These are phyloP conservation scores for Dinomys branickii DNA, from an alignment of 2,113 vertebrate genomes.

Conservation along the genomic window DNA sequence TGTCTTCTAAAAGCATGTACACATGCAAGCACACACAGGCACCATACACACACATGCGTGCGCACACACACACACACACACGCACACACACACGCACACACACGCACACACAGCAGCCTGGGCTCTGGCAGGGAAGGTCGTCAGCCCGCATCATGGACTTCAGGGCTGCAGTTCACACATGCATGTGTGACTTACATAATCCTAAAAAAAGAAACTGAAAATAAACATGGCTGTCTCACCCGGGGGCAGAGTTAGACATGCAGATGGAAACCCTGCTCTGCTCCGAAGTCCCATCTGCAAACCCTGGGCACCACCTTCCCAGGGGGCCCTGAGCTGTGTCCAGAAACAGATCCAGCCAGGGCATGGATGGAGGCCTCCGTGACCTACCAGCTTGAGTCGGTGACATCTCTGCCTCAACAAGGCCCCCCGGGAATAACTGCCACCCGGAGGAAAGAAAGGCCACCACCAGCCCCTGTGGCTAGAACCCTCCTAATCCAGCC, in stretches of 20 bases:
- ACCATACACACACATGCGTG: fast-evolving
- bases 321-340: background rate
- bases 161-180: fast-evolving
- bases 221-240: fast-evolving
- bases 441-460: background rate
- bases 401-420: background rate
- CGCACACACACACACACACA: background rate
- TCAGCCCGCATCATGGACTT: fast-evolving
- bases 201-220: background rate
- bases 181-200: fast-evolving
- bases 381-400: background rate
- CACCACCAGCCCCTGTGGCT: background rate
- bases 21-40: too few species aligned
- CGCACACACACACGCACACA: too few species aligned
- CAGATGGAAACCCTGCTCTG: background rate
- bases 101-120: background rate
- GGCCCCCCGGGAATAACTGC: background rate
- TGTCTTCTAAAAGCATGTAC: background rate
- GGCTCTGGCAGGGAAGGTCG: background rate
- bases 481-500: background rate
- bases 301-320: background rate
- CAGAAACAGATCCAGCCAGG: background rate
- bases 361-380: fast-evolving
- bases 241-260: background rate
- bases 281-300: background rate